Evolutionary conservation across 1,140 invertebrate species (phyloP).

Genomic region (Trichomalopsis sarcophagae): DNA sequence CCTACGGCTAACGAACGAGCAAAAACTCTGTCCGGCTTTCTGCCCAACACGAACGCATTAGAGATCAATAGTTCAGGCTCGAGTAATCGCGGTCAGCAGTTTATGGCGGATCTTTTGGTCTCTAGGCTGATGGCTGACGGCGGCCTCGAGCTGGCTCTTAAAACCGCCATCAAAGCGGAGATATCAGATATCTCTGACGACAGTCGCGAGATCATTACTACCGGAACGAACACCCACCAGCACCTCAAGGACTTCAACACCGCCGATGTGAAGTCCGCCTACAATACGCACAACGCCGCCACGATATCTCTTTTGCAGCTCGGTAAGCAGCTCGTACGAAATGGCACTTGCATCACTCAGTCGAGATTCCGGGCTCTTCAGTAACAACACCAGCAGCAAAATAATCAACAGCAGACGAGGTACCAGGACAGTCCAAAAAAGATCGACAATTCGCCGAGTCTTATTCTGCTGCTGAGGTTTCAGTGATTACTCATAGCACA

Average conservation of each 20-base stretch:
- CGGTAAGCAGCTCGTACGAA: constrained; percentile 86
- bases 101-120: constrained; percentile 92
- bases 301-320: constrained; percentile 86
- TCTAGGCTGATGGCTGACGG: constrained; percentile 92
- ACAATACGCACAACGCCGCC: constrained; percentile 67
- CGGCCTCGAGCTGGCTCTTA: constrained; percentile 89
- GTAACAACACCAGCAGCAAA: too few relatives aligned
- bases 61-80: too few relatives aligned
- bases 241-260: constrained; percentile 43
- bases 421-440: constrained; percentile 70
- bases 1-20: too few relatives aligned
- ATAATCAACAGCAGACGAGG: constrained; percentile 68
- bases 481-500: constrained; percentile 88
- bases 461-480: constrained; percentile 90
- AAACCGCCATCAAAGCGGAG: too few relatives aligned
- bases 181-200: constrained; percentile 69
- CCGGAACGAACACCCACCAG: neutral
- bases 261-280: constrained; percentile 48
- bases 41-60: too few relatives aligned
- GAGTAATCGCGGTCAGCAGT: too few relatives aligned
- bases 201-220: constrained; percentile 61
- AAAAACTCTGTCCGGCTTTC: too few relatives aligned
- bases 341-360: constrained; percentile 73
- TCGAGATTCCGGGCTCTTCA: constrained; percentile 70
- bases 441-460: constrained; percentile 83